These are phyloP conservation scores for Teleiodes luculella DNA, from an alignment of 2,888 invertebrate species.

Conservation along the genomic window DNA sequence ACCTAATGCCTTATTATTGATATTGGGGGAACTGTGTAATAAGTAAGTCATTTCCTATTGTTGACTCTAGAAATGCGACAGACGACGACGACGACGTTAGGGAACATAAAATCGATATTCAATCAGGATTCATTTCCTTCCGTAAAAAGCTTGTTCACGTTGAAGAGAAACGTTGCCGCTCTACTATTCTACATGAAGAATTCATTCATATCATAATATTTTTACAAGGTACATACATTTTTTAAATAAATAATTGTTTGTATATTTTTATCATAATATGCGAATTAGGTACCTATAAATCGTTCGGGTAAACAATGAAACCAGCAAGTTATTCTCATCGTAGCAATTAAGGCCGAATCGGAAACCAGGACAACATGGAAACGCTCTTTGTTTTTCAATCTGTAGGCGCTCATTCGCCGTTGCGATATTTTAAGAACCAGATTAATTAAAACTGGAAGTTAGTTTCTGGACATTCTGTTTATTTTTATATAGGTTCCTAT, in stretches of 20 bases:
- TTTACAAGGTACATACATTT: no score
- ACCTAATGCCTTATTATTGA: background rate
- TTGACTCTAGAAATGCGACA: slow-evolving; percentile 18
- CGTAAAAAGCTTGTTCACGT: background rate
- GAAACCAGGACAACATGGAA: slow-evolving; percentile 25
- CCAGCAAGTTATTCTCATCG: slow-evolving; percentile 3
- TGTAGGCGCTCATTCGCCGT: background rate
- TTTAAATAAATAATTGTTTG: no score
- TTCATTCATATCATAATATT: no score
- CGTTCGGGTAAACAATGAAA: background rate
- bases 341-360: slow-evolving; percentile 21
- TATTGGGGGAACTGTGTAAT: slow-evolving; percentile 16
- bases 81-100: slow-evolving; percentile 3
- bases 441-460: no score
- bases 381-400: slow-evolving; percentile 22
- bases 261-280: no score
- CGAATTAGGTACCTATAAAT: background rate
- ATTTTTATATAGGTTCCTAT: no score
- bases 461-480: no score
- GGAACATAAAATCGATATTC: slow-evolving; percentile 15
- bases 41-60: slow-evolving; percentile 19
- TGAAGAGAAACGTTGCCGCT: background rate
- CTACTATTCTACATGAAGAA: background rate
- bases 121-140: slow-evolving; percentile 7
- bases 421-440: background rate